Conservation (phyloP, 1,140 invertebrate genomes). For the Drosophila azteca region DNA sequence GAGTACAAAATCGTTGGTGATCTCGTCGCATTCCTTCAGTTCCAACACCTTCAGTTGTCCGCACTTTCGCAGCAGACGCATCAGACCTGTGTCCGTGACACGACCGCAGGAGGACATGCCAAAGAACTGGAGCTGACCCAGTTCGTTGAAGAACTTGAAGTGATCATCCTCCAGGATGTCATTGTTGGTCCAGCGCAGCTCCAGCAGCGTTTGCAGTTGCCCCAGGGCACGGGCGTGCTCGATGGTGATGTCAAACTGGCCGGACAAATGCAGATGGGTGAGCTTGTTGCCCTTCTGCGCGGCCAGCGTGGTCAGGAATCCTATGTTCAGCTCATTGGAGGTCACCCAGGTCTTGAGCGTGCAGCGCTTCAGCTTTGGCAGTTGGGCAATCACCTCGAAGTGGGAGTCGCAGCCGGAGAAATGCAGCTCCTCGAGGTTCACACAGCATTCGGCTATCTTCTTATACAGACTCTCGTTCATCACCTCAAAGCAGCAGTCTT, state of each 20-base stretch:
- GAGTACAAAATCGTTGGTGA: constrained; percentile 63
- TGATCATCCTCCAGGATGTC: constrained; percentile 65
- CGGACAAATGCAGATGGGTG: constrained; percentile 46
- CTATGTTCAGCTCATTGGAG: constrained; percentile 65
- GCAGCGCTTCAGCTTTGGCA: constrained; percentile 61
- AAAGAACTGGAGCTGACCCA: constrained; percentile 29
- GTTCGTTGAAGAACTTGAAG: constrained; percentile 63
- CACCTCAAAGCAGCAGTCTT: constrained; percentile 73
- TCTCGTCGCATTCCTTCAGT: constrained; percentile 42
- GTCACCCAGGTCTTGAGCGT: constrained; percentile 64
- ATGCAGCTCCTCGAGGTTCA: constrained; percentile 51
- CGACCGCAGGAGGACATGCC: constrained; percentile 41
- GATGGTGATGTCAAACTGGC: constrained; percentile 58
- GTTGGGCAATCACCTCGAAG: constrained; percentile 63
- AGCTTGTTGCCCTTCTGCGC: constrained; percentile 50
- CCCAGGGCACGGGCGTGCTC: constrained; percentile 62
- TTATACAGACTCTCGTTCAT: constrained; percentile 66
- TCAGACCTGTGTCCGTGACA: constrained; percentile 54
- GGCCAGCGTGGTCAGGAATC: constrained; percentile 46
- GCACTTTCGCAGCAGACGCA: constrained; percentile 52
- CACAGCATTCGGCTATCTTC: constrained; percentile 63
- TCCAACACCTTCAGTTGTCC: constrained; percentile 36
- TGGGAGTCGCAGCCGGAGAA: constrained; percentile 66
- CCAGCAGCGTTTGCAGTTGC: constrained; percentile 43
- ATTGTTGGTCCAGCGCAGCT: constrained; percentile 56